Evolutionary conservation across 2,888 invertebrate genomes (phyloP), one percentile per base, ranked within the genome.

Genomic region (Andrena camellia): DNA sequence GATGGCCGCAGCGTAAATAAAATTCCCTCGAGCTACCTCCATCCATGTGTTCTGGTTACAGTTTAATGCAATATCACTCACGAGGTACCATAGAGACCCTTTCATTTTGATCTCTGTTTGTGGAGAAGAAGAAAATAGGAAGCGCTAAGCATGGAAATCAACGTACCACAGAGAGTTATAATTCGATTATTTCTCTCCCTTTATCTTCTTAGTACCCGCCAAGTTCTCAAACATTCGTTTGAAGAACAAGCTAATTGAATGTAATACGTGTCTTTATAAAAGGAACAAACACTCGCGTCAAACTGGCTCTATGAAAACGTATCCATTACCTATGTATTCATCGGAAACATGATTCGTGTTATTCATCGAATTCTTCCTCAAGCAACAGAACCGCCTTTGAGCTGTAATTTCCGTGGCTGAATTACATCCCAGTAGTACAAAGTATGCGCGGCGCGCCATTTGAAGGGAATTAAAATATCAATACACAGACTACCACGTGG

Each of bases 51-150:
- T 76, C 63, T 63, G 64, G 50, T 79, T 79, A 69, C 63, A 63
- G 20, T 54, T 69, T 79, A 69, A 79, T 57, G 68, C 57, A 69
- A 79, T 76, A 79, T 79, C 79, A 79, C 79, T 79, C 77, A 52
- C 59, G n/a, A 23, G 13, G 64, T 23, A 52, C 68, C 77, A 64
- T 31, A 17, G 64, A 59, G 79, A 79, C 78, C 68, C 59, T 66
- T 79, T 35, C 78, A 70, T 79, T 69, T 42, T 76, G 76, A 79
- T 76, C 33, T 72, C n/a, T 31, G 54, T n/a, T 57, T n/a, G 33
- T 7, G 26, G 68, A 26, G 33, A 48, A 48, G 4, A 13, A 20
- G 50, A 31, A 13, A 42, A 64, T 17, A 35, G 59, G 31, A 57
- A 33, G 29, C 20, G 8, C 26, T 29, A 8, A 33, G n/a, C 42